Evolutionary conservation across 1,140 invertebrate species (phyloP).

Genomic region (Nebria ingens): DNA sequence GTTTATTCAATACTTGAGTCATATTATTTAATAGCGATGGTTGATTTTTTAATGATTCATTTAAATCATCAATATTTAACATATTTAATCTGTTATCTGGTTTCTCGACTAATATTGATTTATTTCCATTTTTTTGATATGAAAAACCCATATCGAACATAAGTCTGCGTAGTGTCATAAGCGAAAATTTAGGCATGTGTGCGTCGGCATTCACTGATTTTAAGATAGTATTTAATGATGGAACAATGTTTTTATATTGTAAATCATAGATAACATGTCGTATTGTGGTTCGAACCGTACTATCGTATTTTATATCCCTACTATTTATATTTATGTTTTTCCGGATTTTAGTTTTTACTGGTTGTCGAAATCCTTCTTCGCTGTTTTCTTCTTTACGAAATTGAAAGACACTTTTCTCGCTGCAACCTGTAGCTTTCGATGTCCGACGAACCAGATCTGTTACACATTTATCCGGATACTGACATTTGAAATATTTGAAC

Average conservation of each 20-base stretch:
- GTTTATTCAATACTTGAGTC: neutral
- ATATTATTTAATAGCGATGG: neutral
- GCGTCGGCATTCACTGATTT: constrained; percentile 24
- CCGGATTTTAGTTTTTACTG: constrained; percentile 27
- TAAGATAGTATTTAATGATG: constrained; percentile 28
- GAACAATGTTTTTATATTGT: constrained; percentile 25
- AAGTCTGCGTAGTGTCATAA: constrained; percentile 29
- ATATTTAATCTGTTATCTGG: constrained; percentile 9
- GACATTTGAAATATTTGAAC: constrained; percentile 27
- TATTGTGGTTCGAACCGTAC: constrained; percentile 23
- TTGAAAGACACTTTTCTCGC: constrained; percentile 31
- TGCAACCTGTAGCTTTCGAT: constrained; percentile 29
- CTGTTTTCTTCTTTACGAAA: constrained; percentile 30
- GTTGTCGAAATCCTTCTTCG: constrained; percentile 27
- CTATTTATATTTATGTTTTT: constrained; percentile 30
- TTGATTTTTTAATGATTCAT: neutral
- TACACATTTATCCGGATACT: constrained; percentile 27
- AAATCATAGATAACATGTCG: constrained; percentile 28
- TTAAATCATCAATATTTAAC: neutral
- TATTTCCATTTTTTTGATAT: constrained; percentile 30
- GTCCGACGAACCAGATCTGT: constrained; percentile 28
- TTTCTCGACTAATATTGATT: constrained; percentile 27
- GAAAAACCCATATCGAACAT: constrained; percentile 30
- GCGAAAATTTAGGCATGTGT: constrained; percentile 27
- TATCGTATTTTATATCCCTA: constrained; percentile 28